phyloP scores from a whole-genome alignment of 2,888 invertebrate species.

The Biston betularia region DNA sequence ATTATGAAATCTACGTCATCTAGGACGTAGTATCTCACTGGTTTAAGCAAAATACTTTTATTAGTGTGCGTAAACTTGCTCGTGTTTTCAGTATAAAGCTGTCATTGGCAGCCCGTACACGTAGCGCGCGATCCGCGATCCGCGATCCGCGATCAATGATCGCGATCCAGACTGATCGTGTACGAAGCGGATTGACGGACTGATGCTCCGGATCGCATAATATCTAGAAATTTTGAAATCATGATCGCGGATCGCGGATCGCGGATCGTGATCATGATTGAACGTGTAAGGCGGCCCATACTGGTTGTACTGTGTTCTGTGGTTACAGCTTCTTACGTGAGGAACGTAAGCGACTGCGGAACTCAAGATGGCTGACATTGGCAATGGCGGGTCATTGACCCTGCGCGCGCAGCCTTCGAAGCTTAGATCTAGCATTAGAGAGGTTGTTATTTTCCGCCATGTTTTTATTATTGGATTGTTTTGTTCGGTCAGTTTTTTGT shows the following conservation, averaged over 20 bases:
- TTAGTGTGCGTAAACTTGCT: constrained; percentile 5
- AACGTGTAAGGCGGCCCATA: no score
- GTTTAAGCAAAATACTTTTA: neutral
- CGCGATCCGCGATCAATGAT: no score
- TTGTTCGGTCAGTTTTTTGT: constrained; percentile 47
- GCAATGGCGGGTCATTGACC: constrained; percentile 83
- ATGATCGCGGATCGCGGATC: no score
- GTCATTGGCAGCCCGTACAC: no score
- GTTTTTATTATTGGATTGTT: constrained; percentile 66
- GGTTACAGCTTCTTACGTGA: constrained; percentile 82
- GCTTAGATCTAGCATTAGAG: constrained; percentile 84
- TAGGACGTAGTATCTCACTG: no score
- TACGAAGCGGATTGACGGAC: no score
- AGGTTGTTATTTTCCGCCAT: constrained; percentile 79
- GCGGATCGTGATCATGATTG: no score
- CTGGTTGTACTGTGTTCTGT: constrained; percentile 26
- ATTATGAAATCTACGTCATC: no score
- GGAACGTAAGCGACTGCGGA: constrained; percentile 85
- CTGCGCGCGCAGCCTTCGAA: constrained; percentile 82
- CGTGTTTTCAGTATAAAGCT: neutral
- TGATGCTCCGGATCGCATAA: no score
- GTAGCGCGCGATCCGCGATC: no score
- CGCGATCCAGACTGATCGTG: no score
- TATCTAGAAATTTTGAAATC: no score
- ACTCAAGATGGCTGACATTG: constrained; percentile 87